Evolutionary conservation across 2,797 vertebrate species (phyloP), one percentile per base, ranked within the genome.

Genomic region (Centropyge bicolor): DNA sequence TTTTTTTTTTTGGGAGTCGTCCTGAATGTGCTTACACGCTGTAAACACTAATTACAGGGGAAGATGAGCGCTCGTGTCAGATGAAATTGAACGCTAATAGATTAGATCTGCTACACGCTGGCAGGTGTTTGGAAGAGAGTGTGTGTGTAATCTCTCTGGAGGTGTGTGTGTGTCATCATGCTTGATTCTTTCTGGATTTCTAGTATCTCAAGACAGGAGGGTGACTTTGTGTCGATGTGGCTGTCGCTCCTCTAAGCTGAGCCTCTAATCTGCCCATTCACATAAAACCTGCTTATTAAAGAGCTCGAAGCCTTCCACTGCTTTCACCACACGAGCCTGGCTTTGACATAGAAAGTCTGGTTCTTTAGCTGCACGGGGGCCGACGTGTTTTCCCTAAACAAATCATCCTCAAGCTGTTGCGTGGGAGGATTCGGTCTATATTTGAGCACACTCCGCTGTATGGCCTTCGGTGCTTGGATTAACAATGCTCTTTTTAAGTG

Each of bases 21-120:
- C 60, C 73, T 71, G 59, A 74, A 55, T 63, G 38, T 82, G 87
- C 87, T 86, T 86, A 80, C 73, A 67, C 27, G 27, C 27, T 31
- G 27, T 75, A 69, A 86, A 75, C 56, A 56, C 69, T 90, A 91
- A 92, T 93, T 91, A 92, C 75, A 89, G 85, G 79, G 88, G 51
- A 78, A 82, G 88, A 80, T 49, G 81, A 70, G 81, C 19, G 31
- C 74, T 40, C 22, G 74, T 87, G 88, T 88, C 74, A 35, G 66
- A 77, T 87, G 71, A 87, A 89, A 87, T 67, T 70, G 83, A 85
- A 80, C 83, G 71, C 59, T 59, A 55, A 77, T 35, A 72, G 80
- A 83, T 89, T 85, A 81, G 78, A 85, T 78, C 51, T 77, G 27
- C 12, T 55, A 38, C 31, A 13, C 2, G 27, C 54, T 60, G 51